These are phyloP conservation scores for Prinia subflava DNA, from an alignment of 2,113 vertebrate species.

Conservation along the genomic window DNA sequence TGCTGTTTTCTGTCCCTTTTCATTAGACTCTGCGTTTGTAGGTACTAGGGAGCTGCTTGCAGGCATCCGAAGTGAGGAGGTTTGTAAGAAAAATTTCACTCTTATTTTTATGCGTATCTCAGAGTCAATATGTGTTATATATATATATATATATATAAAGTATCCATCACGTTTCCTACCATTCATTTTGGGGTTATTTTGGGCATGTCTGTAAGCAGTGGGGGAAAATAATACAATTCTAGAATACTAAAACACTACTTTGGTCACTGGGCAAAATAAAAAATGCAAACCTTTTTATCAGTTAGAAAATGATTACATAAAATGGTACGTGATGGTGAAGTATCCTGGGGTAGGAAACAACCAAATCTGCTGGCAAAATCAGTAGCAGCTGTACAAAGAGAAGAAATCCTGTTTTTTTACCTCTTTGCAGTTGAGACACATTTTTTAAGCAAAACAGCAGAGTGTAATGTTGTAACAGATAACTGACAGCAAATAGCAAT, in stretches of 20 bases:
- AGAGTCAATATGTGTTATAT: neutral
- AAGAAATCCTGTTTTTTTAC: neutral
- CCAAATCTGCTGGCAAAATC: neutral
- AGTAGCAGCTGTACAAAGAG: neutral
- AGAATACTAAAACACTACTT: neutral
- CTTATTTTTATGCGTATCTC: neutral
- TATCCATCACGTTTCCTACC: neutral
- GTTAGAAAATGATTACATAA: neutral
- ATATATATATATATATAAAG: neutral
- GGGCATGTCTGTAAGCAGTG: neutral
- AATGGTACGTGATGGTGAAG: accelerated
- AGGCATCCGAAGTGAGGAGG: neutral
- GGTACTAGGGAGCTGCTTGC: neutral
- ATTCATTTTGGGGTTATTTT: neutral
- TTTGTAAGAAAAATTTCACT: neutral
- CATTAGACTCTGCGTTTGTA: neutral
- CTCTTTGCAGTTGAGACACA: neutral
- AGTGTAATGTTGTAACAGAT: neutral
- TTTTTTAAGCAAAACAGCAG: neutral
- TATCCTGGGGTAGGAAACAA: neutral
- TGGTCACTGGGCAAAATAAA: neutral
- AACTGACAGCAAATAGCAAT: neutral
- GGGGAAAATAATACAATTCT: neutral
- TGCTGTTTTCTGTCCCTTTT: neutral
- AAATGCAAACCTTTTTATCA: neutral